Evolutionary conservation across 2,797 vertebrate species (phyloP), one percentile per base, ranked within the genome.

Genomic region (Gadopsis marmoratus): DNA sequence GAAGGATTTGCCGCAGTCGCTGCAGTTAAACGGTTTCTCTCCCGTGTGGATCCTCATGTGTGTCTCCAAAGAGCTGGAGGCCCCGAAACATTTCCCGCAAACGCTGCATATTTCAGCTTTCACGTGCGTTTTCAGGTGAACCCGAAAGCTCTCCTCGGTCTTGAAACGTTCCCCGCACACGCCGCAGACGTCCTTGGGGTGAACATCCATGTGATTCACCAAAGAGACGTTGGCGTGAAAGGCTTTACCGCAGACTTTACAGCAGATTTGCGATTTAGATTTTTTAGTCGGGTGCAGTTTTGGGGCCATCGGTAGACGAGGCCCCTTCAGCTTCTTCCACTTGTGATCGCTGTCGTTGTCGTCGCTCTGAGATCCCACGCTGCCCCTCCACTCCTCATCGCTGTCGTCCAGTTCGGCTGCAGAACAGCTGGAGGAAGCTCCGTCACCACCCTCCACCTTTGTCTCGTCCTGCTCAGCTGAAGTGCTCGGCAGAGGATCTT

Each of bases 41-140:
- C 91, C 90, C 4, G 92, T 92, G 84, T 94, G 93, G 68, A 92
- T 62, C 63, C 91, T 82, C 66, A 91, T 91, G 86, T 94, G 93
- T 1, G 74, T 91, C 33, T 90, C 82, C 68, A 94, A 48, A 5
- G 90, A 86, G 56, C 83, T 88, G 2, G 86, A 67, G 0, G 79
- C 74, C 0, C 88, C 84, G 0, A 94, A 94, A 0, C 85, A 89
- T 35, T 94, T 94, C 69, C 91, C 91, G 0, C 91, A 91, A 0
- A 92, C 2, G 29, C 14, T 9, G 77, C 91, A 92, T 21, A 77
- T 35, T 13, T 77, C 84, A 0, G 84, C 88, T 3, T 68, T 90
- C 70, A 83, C 73, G 12, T 92, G 91, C 0, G 71, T 89, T 23
- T 83, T 86, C 48, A 92, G 29, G 47, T 92, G 91, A 14, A 2